A percentile compares a stretch with the other conserved stretches of the same genome.
Evolutionary conservation across 2,797 vertebrate genomes (phyloP).

Genomic region (Sparus aurata): DNA sequence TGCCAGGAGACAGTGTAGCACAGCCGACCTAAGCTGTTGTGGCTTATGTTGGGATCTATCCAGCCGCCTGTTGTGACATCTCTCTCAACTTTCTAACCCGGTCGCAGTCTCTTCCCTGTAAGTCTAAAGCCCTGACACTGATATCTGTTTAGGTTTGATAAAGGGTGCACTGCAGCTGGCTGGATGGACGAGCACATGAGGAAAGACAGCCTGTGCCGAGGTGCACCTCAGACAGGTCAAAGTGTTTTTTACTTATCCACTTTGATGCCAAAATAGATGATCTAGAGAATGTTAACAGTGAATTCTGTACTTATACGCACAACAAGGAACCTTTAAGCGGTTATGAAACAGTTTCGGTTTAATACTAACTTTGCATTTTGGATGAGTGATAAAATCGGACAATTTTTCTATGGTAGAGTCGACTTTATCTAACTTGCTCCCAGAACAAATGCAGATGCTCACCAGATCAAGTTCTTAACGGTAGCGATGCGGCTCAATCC

Average conservation of each 20-base stretch:
- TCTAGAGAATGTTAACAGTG: background rate
- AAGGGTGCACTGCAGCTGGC: background rate
- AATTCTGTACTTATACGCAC: no score
- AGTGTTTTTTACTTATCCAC: background rate
- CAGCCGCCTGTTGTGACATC: slow-evolving; percentile 46
- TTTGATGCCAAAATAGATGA: background rate
- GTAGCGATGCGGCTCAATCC: no score
- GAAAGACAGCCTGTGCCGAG: background rate
- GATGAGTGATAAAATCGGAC: no score
- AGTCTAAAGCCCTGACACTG: slow-evolving; percentile 15
- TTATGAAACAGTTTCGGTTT: no score
- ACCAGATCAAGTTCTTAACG: no score
- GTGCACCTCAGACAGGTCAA: slow-evolving; percentile 11
- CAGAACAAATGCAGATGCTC: no score
- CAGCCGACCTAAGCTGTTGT: slow-evolving; percentile 42
- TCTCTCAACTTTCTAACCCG: slow-evolving; percentile 53
- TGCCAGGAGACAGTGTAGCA: slow-evolving; percentile 39
- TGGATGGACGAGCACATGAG: background rate
- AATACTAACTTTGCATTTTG: no score
- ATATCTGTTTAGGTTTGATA: slow-evolving; percentile 12
- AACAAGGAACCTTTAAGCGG: no score
- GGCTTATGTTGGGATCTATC: slow-evolving; percentile 44
- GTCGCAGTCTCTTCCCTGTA: slow-evolving; percentile 10
- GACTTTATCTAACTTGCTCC: no score
- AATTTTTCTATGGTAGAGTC: no score